Base-by-base conservation (phyloP, 2,113 vertebrate genomes). In the Felis catus region DNA sequence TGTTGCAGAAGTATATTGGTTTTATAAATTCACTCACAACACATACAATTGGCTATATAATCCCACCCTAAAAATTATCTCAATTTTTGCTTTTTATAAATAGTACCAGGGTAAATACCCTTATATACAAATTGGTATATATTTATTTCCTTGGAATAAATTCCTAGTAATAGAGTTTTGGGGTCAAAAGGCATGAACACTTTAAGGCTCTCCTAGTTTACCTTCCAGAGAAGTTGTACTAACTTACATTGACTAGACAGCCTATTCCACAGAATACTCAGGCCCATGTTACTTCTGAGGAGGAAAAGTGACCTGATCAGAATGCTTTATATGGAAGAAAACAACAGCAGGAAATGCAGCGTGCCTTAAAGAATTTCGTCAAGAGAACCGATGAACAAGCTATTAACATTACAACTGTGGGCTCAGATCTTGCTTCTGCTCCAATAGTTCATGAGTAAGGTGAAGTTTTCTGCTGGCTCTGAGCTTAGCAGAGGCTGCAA, bases 91-190 rank as follows among this genome's bases (percentile, higher is more conserved):
- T 33, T 21, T 66, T 53, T 45, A 73, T 91, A 74, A 93, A 79
- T n/a, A 87, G 16, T 7, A 36, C 2, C 55, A 13, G 1, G 41
- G 12, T 61, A 45, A 92, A 79, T 36, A 9, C 1, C 8, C 36
- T 85, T 81, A 45, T 45, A 25, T 65, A 86, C 58, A 41, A 83
- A 89, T 73, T 45, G 80, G 14, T 29, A 18, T 65, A 41, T 90
- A 86, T 21, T 93, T 78, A 79, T 39, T 96, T 65, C 55, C 51
- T 83, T 70, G 65, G 78, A 74, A 95, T 70, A 94, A 95, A 76
- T 85, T 71, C 51, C 41, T 80, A 73, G 15, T 70, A 36, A 48
- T 33, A 78, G 12, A 74, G 66, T 33, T 83, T 89, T 79, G 0
- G 29, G 36, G 25, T 66, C 48, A 90, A 71, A 88, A 96, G 14